Conservation (phyloP, 2,797 vertebrate species). For the Tokudaia muenninki region DNA sequence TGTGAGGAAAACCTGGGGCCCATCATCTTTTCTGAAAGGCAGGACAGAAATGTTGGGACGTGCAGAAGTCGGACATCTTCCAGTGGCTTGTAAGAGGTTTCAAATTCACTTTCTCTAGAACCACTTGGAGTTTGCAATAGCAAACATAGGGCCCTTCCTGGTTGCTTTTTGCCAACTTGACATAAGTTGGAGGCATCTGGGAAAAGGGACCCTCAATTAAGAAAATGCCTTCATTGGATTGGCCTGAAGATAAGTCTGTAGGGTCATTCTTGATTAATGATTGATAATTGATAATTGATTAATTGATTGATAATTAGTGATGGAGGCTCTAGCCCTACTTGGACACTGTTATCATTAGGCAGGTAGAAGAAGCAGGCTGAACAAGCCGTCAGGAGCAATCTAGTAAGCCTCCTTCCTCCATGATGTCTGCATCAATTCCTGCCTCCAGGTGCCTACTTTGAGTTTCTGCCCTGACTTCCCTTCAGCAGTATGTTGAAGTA, state of each 20-base stretch:
- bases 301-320: not conserved
- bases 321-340: not conserved
- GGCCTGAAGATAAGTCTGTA: not conserved
- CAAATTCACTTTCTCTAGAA: constrained; percentile 51
- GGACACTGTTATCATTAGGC: not conserved
- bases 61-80: constrained; percentile 65
- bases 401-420: not conserved
- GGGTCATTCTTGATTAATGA: not conserved
- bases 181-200: not conserved
- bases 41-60: constrained; percentile 73
- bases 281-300: not conserved
- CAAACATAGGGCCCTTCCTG: not conserved
- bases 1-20: not conserved
- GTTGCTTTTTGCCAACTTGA: not conserved
- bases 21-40: constrained; percentile 58
- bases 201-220: not conserved
- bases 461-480: not conserved
- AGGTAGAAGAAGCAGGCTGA: not conserved
- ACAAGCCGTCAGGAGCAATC: not conserved
- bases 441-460: not conserved
- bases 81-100: constrained; percentile 64
- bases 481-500: not conserved
- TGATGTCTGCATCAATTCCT: not conserved
- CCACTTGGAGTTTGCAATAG: constrained; percentile 8
- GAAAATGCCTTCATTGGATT: not conserved